Conservation (phyloP, 2,797 vertebrate genomes). For the Botia kubotai region DNA sequence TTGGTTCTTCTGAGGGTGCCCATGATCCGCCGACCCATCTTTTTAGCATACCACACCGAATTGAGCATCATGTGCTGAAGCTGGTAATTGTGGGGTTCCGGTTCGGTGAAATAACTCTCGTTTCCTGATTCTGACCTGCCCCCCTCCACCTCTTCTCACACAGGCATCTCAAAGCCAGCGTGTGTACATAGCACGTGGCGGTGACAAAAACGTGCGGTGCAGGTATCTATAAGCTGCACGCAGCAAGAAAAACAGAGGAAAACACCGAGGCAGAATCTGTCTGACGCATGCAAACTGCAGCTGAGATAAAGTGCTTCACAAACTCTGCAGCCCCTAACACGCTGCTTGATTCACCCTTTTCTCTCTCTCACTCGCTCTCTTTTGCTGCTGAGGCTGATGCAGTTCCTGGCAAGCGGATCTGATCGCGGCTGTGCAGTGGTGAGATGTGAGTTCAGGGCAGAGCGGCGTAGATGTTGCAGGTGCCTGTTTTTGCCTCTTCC, state of each 20-base stretch:
- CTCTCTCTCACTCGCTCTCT: slow-evolving; percentile 19
- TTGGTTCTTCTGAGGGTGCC: slow-evolving; percentile 82
- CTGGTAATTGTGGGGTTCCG: slow-evolving; percentile 58
- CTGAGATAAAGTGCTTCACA: slow-evolving; percentile 42
- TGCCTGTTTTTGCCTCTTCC: slow-evolving; percentile 37
- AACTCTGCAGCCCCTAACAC: slow-evolving; percentile 41
- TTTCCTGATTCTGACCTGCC: slow-evolving; percentile 35
- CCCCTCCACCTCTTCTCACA: slow-evolving; percentile 41
- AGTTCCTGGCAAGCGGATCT: slow-evolving; percentile 23
- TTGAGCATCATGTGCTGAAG: slow-evolving; percentile 78
- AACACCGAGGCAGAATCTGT: slow-evolving; percentile 42
- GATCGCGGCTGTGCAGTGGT: slow-evolving; percentile 36
- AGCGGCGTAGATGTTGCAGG: slow-evolving; percentile 43
- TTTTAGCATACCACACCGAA: slow-evolving; percentile 84
- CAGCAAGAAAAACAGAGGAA: slow-evolving; percentile 28
- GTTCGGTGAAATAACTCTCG: slow-evolving; percentile 55
- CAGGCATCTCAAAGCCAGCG: slow-evolving; percentile 50
- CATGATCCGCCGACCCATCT: slow-evolving; percentile 85
- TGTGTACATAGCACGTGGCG: slow-evolving; percentile 4
- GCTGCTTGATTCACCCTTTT: slow-evolving; percentile 45
- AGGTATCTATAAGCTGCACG: slow-evolving; percentile 40
- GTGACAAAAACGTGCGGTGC: slow-evolving; percentile 28
- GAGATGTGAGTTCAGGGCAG: slow-evolving; percentile 42
- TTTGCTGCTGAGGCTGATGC: slow-evolving; percentile 35
- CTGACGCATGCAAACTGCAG: slow-evolving; percentile 61